These are phyloP conservation scores for Terrapene triunguis DNA, from an alignment of 2,113 vertebrate species.

Conservation along the genomic window DNA sequence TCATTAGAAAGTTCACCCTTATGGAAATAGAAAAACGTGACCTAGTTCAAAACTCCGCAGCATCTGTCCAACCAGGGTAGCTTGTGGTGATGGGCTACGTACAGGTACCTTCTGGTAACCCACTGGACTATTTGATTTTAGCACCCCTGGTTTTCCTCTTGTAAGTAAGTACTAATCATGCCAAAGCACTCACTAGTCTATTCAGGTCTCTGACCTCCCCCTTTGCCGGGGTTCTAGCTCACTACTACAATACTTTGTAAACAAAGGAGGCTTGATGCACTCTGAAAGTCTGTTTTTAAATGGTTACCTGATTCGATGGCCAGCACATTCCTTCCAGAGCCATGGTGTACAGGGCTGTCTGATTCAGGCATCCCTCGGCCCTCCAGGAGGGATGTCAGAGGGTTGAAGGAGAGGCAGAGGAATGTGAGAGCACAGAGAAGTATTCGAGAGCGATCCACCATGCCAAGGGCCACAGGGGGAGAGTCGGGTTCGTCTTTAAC, in stretches of 20 bases:
- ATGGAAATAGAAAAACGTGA: rapidly evolving
- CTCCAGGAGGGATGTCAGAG: conserved; percentile 90
- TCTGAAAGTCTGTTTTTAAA: rapidly evolving
- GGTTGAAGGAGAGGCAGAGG: conserved; percentile 96
- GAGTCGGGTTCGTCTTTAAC: conserved; percentile 96
- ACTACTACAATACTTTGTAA: neutral
- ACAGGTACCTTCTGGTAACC: rapidly evolving
- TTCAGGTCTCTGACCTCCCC: neutral
- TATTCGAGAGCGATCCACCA: conserved; percentile 98
- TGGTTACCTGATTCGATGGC: conserved; percentile 84
- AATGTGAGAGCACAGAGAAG: conserved; percentile 96
- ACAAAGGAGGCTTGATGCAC: neutral
- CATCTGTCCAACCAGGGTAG: neutral
- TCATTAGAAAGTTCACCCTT: neutral
- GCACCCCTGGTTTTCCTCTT: neutral
- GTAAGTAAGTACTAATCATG: neutral
- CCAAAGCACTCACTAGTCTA: neutral
- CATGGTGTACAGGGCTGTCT: conserved; percentile 67
- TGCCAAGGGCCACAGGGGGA: conserved; percentile 91
- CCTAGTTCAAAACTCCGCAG: neutral
- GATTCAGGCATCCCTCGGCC: conserved; percentile 51
- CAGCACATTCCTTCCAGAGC: conserved; percentile 85
- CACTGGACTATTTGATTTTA: rapidly evolving
- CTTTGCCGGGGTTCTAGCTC: neutral
- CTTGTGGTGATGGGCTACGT: neutral